Evolutionary conservation across 2,888 invertebrate genomes (phyloP), one percentile per base, ranked within the genome.

Genomic region (Andrena minutula): DNA sequence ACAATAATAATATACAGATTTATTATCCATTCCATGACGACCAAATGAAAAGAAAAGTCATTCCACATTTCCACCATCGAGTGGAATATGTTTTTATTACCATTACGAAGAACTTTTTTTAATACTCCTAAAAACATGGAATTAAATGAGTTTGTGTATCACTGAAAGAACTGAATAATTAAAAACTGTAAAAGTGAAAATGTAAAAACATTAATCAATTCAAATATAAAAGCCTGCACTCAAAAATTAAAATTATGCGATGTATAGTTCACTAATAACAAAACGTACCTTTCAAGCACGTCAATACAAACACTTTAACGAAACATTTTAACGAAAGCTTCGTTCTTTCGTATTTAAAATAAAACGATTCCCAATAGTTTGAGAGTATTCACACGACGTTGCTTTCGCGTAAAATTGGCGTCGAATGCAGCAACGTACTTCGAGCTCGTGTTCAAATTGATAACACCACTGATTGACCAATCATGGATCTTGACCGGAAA

Each of bases 261-360:
- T 5, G 1, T 8, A 26, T 4, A 26, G 20, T 70, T 30, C 28
- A 49, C 30, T 1, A 47, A 47, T 10, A 41, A 68, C 26, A 20
- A 16, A 65, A 60, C 69, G 12, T 35, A 53, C 70, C 61, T 56
- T 32, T 12, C 41, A 2, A 28, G 35, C n/a, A 58, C 26, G 10
- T 28, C 69, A 58, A 58, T 41, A 26, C 41, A 7, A 56, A 41
- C 41, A 41, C 58, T 69, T 41, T 6, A 65, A 41, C 51, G 32
- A 6, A 23, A 63, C 49, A 30, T 73, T 28, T 20, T 23, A 23
- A 2, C 20, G 10, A 49, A 35, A 60, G 7, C 8, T 53, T 41
- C 5, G 51, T 35, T 56, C 23, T 8, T 3, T 30, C 10, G 4
- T 56, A 56, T 26, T 56, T 5, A n/a, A 56, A 26, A 30, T 20